phyloP scores from a whole-genome alignment of 2,888 invertebrate genomes.

The Norana najaformis region DNA sequence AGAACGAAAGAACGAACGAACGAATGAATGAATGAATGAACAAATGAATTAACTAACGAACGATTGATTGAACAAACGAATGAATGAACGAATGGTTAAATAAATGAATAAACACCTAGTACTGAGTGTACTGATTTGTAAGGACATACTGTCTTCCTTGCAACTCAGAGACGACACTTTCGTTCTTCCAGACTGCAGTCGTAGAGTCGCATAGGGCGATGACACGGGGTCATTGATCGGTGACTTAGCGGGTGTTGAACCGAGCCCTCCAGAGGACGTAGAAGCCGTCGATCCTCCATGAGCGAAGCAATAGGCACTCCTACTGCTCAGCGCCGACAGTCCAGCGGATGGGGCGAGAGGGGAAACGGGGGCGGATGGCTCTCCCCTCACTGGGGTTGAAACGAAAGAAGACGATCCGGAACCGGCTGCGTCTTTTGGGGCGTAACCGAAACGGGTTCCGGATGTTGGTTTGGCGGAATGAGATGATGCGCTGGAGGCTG shows the following conservation, averaged over 20 bases:
- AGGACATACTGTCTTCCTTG: background rate
- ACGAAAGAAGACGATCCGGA: background rate
- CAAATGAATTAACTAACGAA: no score
- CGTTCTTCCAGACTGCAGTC: conserved; percentile 1
- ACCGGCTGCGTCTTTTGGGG: background rate
- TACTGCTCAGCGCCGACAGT: background rate
- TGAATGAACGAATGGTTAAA: no score
- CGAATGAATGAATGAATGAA: no score
- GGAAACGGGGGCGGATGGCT: background rate
- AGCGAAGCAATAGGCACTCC: conserved; percentile 17
- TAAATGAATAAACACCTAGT: no score
- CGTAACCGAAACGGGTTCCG: conserved; percentile 21
- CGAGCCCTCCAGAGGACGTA: background rate
- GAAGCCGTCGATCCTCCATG: conserved; percentile 15
- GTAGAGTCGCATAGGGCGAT: background rate
- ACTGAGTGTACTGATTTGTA: no score
- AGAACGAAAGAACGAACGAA: no score
- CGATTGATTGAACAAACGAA: no score
- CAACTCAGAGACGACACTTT: background rate
- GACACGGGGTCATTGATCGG: conserved; percentile 2
- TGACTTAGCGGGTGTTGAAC: background rate
- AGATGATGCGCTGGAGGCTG: background rate
- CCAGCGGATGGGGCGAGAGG: conserved; percentile 14
- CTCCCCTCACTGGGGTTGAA: background rate
- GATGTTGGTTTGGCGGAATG: background rate